Evolutionary conservation across 2,797 vertebrate species (phyloP), one percentile per base, ranked within the genome.

Genomic region (Oreortyx pictus): DNA sequence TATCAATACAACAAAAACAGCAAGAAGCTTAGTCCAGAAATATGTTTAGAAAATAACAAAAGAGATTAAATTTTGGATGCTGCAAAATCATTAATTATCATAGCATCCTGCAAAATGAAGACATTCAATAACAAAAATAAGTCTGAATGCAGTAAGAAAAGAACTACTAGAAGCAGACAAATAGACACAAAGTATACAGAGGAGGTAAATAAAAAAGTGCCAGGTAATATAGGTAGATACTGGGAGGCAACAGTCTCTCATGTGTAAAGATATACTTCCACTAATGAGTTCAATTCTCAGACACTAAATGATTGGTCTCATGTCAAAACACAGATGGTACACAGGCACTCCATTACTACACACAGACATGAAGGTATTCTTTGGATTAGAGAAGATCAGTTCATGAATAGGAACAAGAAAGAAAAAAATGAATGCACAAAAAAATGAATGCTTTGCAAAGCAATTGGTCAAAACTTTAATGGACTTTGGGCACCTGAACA

Each of bases 91-190:
- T 77, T 75, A 65, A 81, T 75, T 88, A 94, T 35, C 20, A 59
- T 88, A 88, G 9, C 64, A 82, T 67, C 27, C 74, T 72, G 74
- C 66, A 91, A 92, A 92, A 92, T 80, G n/a, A 82, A 71, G 84
- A 81, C 78, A 86, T 27, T 86, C 49, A 82, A 17, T 75, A 75
- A 87, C 23, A 87, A 80, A 81, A 74, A 0, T 44, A 71, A 92
- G 33, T 56, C 39, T 73, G 73, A 95, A 88, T 29, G 49, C 10
- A 91, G 37, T 18, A 33, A 50, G 79, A 56, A 39, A 89, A 88
- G 47, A 8, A 91, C 35, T 43, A 81, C 23, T 61, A 59, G 56
- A 86, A 94, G 74, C 24, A 75, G 35, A 90, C 95, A 86, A 86
- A 66, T 33, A 79, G 76, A 59, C 14, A 4, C 18, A 29, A 87